Evolutionary conservation across 2,113 vertebrate species (phyloP).

Genomic region (Shinisaurus crocodilurus): DNA sequence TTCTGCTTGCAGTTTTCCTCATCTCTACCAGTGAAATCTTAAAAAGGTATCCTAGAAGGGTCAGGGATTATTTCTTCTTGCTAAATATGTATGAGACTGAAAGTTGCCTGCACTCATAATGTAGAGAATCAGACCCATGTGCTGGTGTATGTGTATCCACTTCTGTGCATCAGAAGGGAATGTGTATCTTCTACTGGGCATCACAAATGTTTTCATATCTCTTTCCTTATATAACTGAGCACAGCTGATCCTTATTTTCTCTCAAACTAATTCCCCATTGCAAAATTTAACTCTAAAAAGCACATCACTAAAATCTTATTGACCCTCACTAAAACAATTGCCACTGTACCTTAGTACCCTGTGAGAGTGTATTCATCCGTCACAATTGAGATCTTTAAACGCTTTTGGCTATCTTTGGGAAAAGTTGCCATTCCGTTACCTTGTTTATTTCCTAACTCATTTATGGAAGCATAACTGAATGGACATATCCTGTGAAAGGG

Average conservation of each 20-base stretch:
- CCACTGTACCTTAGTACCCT: not conserved
- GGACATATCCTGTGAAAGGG: not conserved
- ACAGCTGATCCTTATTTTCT: not conserved
- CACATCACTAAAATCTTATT: conserved; percentile 16
- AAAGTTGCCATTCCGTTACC: not conserved
- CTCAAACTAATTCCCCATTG: not conserved
- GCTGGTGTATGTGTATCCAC: not conserved
- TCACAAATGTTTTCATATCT: not conserved
- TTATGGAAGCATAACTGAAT: not conserved
- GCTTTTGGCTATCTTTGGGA: not conserved
- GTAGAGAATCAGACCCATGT: not conserved
- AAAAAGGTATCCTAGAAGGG: conserved; percentile 11
- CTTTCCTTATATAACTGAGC: not conserved
- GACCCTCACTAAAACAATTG: not conserved
- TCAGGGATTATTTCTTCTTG: conserved; percentile 42
- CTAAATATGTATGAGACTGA: conserved; percentile 1
- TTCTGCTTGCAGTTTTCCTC: conserved; percentile 45
- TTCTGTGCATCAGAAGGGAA: not conserved
- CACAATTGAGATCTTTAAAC: not conserved
- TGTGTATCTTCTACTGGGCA: not conserved
- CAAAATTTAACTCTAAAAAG: not conserved
- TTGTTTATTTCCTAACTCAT: not conserved
- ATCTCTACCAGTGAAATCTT: rapidly evolving
- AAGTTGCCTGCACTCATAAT: not conserved
- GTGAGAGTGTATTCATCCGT: not conserved